Conservation (phyloP, 35 echinoderm and acorn worm species). For the Heliocidaris tuberculata region DNA sequence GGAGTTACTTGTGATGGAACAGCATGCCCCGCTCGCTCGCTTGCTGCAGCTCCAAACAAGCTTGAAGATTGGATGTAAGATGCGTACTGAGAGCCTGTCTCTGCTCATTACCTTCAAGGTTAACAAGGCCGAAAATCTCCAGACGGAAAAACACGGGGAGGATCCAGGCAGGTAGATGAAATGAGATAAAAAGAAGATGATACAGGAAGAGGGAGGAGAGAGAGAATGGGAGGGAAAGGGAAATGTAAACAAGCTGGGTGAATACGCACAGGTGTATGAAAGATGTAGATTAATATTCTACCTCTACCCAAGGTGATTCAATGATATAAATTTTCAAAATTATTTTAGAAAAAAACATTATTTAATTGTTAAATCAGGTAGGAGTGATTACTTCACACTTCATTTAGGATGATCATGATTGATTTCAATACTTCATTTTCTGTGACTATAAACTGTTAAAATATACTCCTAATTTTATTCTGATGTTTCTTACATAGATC, state of each 20-base stretch:
- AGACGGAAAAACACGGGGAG: neutral
- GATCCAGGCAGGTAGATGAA: constrained; percentile 5
- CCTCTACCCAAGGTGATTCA: no score
- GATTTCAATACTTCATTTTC: no score
- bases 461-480: no score
- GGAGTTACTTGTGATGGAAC: neutral
- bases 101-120: neutral
- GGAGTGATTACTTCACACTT: no score
- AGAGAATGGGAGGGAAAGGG: neutral
- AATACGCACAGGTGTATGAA: neutral
- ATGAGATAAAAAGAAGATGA: neutral
- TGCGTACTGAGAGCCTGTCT: neutral
- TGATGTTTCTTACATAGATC: no score
- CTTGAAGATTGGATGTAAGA: constrained; percentile 2
- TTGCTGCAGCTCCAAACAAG: neutral
- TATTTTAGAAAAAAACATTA: no score
- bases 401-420: no score
- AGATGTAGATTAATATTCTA: neutral
- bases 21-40: neutral
- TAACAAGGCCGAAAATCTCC: neutral
- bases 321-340: no score
- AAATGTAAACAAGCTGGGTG: neutral
- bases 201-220: neutral
- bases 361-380: no score
- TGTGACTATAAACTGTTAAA: no score